Evolutionary conservation across 2,797 vertebrate genomes (phyloP).

Genomic region (Serranus cabrilla): DNA sequence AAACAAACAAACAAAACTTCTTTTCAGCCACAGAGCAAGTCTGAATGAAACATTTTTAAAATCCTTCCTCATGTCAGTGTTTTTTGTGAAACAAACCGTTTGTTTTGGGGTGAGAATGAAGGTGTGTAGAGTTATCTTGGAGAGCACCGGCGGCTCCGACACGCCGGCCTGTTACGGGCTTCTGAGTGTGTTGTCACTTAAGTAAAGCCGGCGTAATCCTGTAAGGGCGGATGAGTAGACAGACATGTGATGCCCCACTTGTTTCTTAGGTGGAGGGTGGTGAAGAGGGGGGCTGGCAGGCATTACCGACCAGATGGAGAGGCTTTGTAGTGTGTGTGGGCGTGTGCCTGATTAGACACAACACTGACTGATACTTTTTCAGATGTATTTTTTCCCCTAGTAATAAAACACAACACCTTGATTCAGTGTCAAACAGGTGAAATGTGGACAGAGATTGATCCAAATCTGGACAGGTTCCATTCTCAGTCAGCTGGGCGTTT

Average conservation of each 20-base stretch:
- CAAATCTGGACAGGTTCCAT: not conserved
- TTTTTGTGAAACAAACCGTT: slow-evolving; percentile 24
- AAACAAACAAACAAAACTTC: not conserved
- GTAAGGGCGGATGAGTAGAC: slow-evolving; percentile 84
- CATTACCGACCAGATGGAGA: slow-evolving; percentile 79
- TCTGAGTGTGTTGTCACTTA: slow-evolving; percentile 74
- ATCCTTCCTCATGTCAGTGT: not conserved
- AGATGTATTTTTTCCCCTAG: slow-evolving; percentile 3
- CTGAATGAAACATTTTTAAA: slow-evolving; percentile 5
- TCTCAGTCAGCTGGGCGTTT: slow-evolving; percentile 3
- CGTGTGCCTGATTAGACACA: slow-evolving; percentile 51
- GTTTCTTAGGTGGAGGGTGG: slow-evolving; percentile 71
- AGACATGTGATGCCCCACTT: slow-evolving; percentile 83
- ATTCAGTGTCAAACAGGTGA: slow-evolving; percentile 3
- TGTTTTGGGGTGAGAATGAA: not conserved
- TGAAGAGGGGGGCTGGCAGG: slow-evolving; percentile 47
- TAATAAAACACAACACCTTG: slow-evolving; percentile 7
- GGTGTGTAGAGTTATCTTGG: slow-evolving; percentile 1
- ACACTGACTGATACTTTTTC: slow-evolving; percentile 19
- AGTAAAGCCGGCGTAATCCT: slow-evolving; percentile 84
- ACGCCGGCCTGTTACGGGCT: slow-evolving; percentile 30
- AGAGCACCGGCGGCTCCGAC: slow-evolving; percentile 15
- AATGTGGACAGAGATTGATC: not conserved
- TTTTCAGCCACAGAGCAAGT: not conserved
- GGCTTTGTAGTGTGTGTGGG: slow-evolving; percentile 73